phyloP scores from a whole-genome alignment of 2,113 vertebrate species.

The Gallinago undulata region DNA sequence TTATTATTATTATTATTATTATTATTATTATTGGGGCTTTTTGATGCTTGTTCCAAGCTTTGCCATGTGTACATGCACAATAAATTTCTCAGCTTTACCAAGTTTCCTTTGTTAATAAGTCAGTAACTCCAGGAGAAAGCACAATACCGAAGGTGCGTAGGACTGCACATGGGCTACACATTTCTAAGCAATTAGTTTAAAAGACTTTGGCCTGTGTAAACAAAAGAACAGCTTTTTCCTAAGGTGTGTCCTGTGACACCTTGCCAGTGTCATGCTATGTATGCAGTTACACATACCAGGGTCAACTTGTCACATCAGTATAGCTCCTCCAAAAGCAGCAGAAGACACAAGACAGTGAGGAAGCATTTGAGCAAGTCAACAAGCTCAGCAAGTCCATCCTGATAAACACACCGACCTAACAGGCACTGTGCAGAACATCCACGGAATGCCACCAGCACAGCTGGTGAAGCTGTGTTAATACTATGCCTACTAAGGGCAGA shows the following conservation, averaged over 20 bases:
- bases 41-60: not conserved
- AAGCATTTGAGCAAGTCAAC: not conserved
- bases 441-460: not conserved
- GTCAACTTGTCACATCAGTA: not conserved
- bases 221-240: not conserved
- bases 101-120: not conserved
- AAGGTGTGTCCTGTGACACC: not conserved
- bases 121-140: not conserved
- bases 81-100: not conserved
- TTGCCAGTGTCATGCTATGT: not conserved
- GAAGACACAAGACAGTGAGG: not conserved
- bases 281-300: not conserved
- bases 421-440: not conserved
- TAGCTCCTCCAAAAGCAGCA: not conserved
- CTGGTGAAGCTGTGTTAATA: not conserved
- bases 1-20: not conserved
- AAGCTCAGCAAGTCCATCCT: not conserved
- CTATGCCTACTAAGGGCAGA: not conserved
- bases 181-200: not conserved
- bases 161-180: not conserved
- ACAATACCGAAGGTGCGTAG: not conserved
- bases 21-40: not conserved
- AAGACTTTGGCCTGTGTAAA: not conserved
- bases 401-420: rapidly evolving
- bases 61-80: not conserved